phyloP scores from a whole-genome alignment of 2,113 vertebrate genomes.

The rat (Rattus norvegicus) region DNA sequence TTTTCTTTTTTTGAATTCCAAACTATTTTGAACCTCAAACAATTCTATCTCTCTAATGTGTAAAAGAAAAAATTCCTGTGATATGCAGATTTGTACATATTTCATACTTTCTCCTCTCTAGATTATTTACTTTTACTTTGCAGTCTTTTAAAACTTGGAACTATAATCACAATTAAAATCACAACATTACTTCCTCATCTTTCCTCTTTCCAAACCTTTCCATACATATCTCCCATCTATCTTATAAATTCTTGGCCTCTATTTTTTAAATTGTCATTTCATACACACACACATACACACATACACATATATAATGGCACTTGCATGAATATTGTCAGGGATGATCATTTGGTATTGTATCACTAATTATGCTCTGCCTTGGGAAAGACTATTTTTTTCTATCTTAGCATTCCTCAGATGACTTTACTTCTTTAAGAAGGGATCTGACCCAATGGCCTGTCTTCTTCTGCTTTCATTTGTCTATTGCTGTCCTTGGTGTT shows the following conservation, averaged over 20 bases:
- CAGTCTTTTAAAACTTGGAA: not conserved
- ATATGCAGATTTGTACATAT: not conserved
- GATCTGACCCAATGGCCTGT: not conserved
- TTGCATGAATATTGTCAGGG: not conserved
- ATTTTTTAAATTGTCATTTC: not conserved
- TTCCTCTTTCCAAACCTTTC: not conserved
- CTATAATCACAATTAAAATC: not conserved
- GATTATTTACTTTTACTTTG: not conserved
- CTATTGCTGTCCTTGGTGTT: not conserved
- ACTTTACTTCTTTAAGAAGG: not conserved
- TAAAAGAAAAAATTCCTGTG: not conserved
- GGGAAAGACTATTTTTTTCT: not conserved
- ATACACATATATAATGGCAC: not conserved
- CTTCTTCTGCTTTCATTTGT: not conserved
- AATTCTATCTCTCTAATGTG: not conserved
- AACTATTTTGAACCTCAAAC: not conserved
- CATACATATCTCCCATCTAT: not conserved
- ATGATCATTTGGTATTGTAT: not conserved
- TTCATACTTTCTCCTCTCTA: not conserved
- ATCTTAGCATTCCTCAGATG: not conserved
- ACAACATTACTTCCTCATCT: not conserved
- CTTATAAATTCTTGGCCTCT: not conserved
- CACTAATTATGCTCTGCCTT: not conserved
- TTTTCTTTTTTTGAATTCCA: slow-evolving; percentile 29
- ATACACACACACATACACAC: not conserved